Evolutionary conservation across 2,113 vertebrate genomes (phyloP).

Genomic region (Brachypodius melanocephalos): DNA sequence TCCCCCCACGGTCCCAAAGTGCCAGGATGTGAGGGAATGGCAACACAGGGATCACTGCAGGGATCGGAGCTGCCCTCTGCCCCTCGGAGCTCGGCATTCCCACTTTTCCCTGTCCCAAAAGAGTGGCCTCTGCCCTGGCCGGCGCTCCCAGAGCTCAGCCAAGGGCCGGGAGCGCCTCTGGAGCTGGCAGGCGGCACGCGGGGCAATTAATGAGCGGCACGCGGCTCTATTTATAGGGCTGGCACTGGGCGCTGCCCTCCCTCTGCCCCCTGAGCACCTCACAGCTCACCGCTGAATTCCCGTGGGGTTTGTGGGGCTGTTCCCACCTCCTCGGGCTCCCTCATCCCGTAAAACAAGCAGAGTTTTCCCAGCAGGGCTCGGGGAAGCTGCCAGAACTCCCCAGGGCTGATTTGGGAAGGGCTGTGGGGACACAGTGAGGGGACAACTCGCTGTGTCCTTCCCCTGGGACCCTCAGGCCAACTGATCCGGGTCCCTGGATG

Average conservation of each 20-base stretch:
- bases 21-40: fast-evolving
- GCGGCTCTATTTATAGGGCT: background rate
- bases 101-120: background rate
- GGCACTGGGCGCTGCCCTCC: background rate
- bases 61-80: background rate
- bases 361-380: background rate
- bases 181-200: background rate
- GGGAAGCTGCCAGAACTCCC: background rate
- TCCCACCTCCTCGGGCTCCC: background rate
- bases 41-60: fast-evolving
- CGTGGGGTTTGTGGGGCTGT: fast-evolving
- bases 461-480: background rate
- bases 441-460: background rate
- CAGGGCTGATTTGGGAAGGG: background rate
- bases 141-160: background rate
- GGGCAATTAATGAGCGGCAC: background rate
- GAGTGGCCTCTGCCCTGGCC: background rate
- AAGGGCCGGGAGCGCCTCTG: background rate
- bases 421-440: background rate
- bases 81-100: background rate
- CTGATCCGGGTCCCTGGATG: background rate
- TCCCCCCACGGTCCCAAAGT: fast-evolving
- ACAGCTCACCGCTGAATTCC: background rate
- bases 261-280: background rate
- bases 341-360: background rate